A percentile compares a stretch with the other conserved stretches of the same genome.
These are phyloP conservation scores for Paracentrotus lividus DNA, from an alignment of 53 echinoderm and acorn worm species.

Conservation along the genomic window DNA sequence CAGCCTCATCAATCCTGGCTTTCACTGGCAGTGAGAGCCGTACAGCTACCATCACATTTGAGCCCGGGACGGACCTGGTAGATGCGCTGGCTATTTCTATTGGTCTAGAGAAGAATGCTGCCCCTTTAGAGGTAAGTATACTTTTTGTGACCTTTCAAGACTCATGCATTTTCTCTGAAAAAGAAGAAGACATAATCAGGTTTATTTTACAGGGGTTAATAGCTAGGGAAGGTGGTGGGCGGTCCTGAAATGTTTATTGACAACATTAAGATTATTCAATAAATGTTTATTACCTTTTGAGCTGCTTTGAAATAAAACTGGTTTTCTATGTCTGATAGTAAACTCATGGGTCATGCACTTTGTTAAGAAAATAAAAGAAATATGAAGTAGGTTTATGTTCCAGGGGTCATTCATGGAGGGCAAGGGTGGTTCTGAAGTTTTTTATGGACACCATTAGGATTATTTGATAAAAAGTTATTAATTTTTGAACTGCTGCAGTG, in stretches of 20 bases:
- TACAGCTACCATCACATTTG: constrained; percentile 72
- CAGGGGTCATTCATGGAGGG: background rate
- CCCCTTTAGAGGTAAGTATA: background rate
- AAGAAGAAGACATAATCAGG: too few species aligned
- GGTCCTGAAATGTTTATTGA: background rate
- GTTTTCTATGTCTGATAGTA: too few species aligned
- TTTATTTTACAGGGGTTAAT: background rate
- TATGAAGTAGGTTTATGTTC: background rate
- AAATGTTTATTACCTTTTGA: background rate
- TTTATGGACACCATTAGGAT: background rate
- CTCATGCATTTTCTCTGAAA: background rate
- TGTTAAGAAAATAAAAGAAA: too few species aligned
- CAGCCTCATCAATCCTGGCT: constrained; percentile 73
- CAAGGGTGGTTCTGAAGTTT: background rate
- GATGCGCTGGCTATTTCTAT: constrained; percentile 66
- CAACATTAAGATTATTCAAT: background rate
- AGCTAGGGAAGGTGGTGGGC: background rate
- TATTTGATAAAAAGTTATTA: background rate
- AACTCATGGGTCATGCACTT: too few species aligned
- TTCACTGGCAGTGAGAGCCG: constrained; percentile 72
- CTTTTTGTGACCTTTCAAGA: background rate
- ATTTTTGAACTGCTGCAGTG: background rate
- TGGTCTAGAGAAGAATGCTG: constrained; percentile 64
- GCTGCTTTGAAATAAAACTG: too few species aligned
- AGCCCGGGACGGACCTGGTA: constrained; percentile 70